Evolutionary conservation across 2,888 invertebrate species (phyloP), one percentile per base, ranked within the genome.

Genomic region (Harpalus rubripes): DNA sequence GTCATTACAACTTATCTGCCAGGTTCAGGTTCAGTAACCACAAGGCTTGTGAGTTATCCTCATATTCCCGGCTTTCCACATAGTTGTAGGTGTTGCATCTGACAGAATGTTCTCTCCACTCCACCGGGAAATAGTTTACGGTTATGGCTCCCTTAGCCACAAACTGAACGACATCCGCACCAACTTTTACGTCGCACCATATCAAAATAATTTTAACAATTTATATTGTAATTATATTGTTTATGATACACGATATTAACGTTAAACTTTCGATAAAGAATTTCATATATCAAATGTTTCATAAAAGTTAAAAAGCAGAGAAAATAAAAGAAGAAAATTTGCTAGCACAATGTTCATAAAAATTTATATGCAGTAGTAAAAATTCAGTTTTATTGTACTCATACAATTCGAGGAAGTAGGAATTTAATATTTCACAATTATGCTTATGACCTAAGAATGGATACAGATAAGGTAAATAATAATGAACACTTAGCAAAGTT

Each of bases 81-180:
- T 52, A 12, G 44, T 52, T 52, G 44, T 52, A 52, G 44, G 44
- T 52, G 44, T 52, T 52, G 44, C 12, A 52, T 12, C 44, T 10
- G 44, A 0, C 10, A 52, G 44, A 52, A 52, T 52, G 44, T 52
- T 8, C 12, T 52, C 44, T 32, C 44, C 7, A 1, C 44, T 1
- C 7, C 44, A 12, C 44, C 4, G 10, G 44, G 63, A 63, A 26
- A 63, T 63, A 63, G 63, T 63, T 63, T 63, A 63, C 63, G 26
- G 63, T 63, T 61, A 63, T 22, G 26, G 10, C 63, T 8, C 12
- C 63, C 10, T 10, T 10, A 5, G 10, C 44, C 44, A 52, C 44
- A 8, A 52, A 52, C 12, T 52, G 12, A 52, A 52, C 10, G 44
- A 52, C 12, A 12, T 52, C 44, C 44, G 12, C 44, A 52, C 7